Conservation (phyloP, 2,888 invertebrate species). For the Aphodius sticticus region DNA sequence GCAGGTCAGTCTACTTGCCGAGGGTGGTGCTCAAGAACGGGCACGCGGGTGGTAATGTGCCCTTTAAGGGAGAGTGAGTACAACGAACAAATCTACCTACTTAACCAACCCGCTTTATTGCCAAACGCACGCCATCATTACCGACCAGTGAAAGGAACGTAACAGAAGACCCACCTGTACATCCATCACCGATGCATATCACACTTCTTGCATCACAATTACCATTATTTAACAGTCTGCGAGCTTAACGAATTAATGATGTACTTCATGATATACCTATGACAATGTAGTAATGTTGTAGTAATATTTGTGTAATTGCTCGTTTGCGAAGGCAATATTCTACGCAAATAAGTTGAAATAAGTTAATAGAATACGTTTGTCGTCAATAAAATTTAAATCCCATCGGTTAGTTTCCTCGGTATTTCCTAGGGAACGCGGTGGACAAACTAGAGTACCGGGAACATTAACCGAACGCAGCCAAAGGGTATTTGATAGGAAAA, state of each 20-base stretch:
- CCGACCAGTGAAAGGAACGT: neutral
- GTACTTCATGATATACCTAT: neutral
- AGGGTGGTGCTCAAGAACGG: slow-evolving; percentile 55
- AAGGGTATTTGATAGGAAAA: too few species aligned
- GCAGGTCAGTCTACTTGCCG: slow-evolving; percentile 66
- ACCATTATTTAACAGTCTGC: neutral
- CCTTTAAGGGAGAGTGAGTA: slow-evolving; percentile 50
- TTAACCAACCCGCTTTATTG: neutral
- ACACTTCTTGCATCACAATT: neutral
- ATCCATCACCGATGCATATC: too few species aligned
- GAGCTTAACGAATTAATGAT: neutral
- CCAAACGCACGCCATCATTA: neutral
- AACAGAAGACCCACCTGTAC: neutral
- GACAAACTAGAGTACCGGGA: too few species aligned
- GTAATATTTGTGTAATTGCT: neutral
- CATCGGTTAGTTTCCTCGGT: too few species aligned
- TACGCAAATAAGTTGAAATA: neutral
- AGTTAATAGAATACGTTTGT: neutral
- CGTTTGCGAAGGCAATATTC: neutral
- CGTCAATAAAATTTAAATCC: too few species aligned
- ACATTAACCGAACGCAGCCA: too few species aligned
- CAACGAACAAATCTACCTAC: neutral
- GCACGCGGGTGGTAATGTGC: slow-evolving; percentile 36
- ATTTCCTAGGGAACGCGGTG: too few species aligned
- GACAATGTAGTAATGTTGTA: neutral